Conservation (phyloP, 2,888 invertebrate species). For the Drosophila sordidula region DNA sequence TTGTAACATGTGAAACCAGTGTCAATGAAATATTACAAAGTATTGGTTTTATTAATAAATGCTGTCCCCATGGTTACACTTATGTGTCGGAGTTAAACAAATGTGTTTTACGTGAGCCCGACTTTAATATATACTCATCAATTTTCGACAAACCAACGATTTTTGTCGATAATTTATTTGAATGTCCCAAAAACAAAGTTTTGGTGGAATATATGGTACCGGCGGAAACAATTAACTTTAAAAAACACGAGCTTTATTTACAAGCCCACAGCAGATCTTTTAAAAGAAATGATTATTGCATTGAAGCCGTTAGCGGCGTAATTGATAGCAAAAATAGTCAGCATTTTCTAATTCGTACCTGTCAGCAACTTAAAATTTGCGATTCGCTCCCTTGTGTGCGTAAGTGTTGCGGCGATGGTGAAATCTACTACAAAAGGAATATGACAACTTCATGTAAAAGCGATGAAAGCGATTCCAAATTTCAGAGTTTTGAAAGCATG, state of each 20-base stretch:
- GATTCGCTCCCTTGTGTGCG: slow-evolving; percentile 81
- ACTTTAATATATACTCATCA: slow-evolving; percentile 62
- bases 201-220: slow-evolving; percentile 80
- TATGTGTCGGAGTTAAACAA: slow-evolving; percentile 65
- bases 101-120: slow-evolving; percentile 60
- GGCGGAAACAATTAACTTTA: slow-evolving; percentile 63
- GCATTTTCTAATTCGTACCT: slow-evolving; percentile 69
- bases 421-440: slow-evolving; percentile 76
- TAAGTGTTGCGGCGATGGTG: slow-evolving; percentile 82
- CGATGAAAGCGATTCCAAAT: slow-evolving; percentile 67
- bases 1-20: slow-evolving; percentile 58
- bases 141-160: slow-evolving; percentile 72
- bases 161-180: slow-evolving; percentile 71
- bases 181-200: slow-evolving; percentile 72
- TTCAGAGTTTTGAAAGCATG: slow-evolving; percentile 76
- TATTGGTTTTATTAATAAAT: slow-evolving; percentile 79
- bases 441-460: slow-evolving; percentile 71
- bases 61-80: slow-evolving; percentile 79
- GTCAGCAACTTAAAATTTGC: slow-evolving; percentile 58
- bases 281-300: slow-evolving; percentile 72
- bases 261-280: slow-evolving; percentile 53
- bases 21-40: slow-evolving; percentile 43
- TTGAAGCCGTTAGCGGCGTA: slow-evolving; percentile 74
- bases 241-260: slow-evolving; percentile 58
- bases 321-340: slow-evolving; percentile 19